These are phyloP conservation scores for Tortrix viridana DNA, from an alignment of 2,888 invertebrate species.

Conservation along the genomic window DNA sequence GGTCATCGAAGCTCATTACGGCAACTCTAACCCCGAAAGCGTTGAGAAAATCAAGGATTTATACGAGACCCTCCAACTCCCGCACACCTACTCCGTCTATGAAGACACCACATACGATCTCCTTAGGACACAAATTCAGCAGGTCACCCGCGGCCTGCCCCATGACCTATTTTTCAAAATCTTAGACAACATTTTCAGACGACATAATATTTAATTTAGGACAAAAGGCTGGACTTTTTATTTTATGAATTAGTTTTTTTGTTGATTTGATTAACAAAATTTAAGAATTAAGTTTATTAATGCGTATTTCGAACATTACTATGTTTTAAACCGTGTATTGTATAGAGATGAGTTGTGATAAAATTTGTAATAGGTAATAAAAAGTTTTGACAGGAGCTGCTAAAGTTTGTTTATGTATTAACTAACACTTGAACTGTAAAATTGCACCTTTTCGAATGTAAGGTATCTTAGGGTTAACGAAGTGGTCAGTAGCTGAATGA, in stretches of 20 bases:
- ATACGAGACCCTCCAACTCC: slow-evolving; percentile 90
- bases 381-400: slow-evolving; percentile 13
- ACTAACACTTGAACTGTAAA: slow-evolving; percentile 10
- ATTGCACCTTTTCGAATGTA: slow-evolving; percentile 10
- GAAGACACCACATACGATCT: slow-evolving; percentile 93
- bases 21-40: slow-evolving; percentile 86
- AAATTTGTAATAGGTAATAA: slow-evolving; percentile 2
- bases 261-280: slow-evolving; percentile 28
- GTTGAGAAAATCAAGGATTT: slow-evolving; percentile 88
- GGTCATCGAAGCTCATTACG: slow-evolving; percentile 91
- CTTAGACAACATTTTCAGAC: slow-evolving; percentile 91
- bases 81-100: slow-evolving; percentile 90
- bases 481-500: slow-evolving; percentile 6
- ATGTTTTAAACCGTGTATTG: slow-evolving; percentile 20
- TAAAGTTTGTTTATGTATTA: slow-evolving; percentile 11
- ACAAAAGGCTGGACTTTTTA: slow-evolving; percentile 31
- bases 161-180: slow-evolving; percentile 93
- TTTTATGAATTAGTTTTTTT: slow-evolving; percentile 13
- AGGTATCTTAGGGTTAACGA: slow-evolving; percentile 20
- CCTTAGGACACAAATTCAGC: slow-evolving; percentile 92
- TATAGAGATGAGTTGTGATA: slow-evolving; percentile 26
- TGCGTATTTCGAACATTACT: slow-evolving; percentile 20
- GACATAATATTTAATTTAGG: slow-evolving; percentile 84
- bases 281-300: slow-evolving; percentile 17
- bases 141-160: slow-evolving; percentile 91